These are phyloP conservation scores for Ormyrus labotus DNA, from an alignment of 2,888 invertebrate species.

Conservation along the genomic window DNA sequence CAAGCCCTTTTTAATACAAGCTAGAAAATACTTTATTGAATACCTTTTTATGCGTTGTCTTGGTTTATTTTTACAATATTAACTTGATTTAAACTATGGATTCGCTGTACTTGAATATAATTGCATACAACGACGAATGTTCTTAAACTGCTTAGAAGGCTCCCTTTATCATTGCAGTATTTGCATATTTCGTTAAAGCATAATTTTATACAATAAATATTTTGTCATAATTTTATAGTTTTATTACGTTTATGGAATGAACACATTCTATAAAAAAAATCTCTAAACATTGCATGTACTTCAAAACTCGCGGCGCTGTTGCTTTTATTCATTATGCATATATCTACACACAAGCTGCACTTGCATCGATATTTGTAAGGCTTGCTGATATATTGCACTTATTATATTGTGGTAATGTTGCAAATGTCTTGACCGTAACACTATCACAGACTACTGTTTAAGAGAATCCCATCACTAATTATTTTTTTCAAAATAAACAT, in stretches of 20 bases:
- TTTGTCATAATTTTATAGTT: conserved; percentile 21
- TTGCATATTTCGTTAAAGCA: conserved; percentile 1
- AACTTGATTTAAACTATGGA: conserved; percentile 4
- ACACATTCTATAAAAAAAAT: conserved; percentile 22
- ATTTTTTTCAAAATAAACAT: too few species aligned
- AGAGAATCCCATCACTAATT: conserved; percentile 20
- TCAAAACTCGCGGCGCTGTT: background rate
- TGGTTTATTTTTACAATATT: conserved; percentile 25
- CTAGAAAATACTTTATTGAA: conserved; percentile 53
- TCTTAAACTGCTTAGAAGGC: background rate
- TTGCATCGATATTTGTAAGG: conserved; percentile 26
- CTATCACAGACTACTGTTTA: conserved; percentile 49
- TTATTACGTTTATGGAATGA: conserved; percentile 21
- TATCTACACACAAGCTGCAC: conserved; percentile 41
- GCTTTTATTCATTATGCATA: background rate
- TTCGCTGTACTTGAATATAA: conserved; percentile 35
- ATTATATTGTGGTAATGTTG: conserved; percentile 22
- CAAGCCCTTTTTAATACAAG: conserved; percentile 45
- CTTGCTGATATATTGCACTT: conserved; percentile 20
- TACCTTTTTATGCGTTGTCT: conserved; percentile 47
- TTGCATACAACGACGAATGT: conserved; percentile 29
- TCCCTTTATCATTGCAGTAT: background rate
- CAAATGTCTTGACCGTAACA: background rate
- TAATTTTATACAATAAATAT: conserved; percentile 38
- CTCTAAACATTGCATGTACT: background rate